A percentile compares a stretch with the other conserved stretches of the same genome.
Evolutionary conservation across 2,888 invertebrate species (phyloP).

Genomic region (Mechanitis messenoides): DNA sequence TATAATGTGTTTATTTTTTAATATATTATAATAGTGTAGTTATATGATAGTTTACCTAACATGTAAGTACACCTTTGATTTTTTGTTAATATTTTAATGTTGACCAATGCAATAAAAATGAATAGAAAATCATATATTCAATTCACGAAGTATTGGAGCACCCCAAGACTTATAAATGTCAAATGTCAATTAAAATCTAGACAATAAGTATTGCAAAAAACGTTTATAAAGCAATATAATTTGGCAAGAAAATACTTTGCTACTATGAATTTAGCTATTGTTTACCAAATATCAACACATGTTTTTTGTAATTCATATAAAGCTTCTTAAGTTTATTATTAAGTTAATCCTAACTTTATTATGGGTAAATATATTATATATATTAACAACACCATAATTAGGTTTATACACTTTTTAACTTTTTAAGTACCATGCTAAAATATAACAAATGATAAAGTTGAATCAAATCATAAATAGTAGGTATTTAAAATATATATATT

Average conservation of each 20-base stretch:
- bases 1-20: constrained; percentile 56
- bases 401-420: too few species aligned
- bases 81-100: constrained; percentile 8
- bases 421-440: too few species aligned
- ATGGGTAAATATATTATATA: too few species aligned
- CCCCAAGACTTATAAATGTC: constrained; percentile 1
- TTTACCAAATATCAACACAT: not conserved
- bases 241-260: not conserved
- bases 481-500: too few species aligned
- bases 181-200: constrained; percentile 27
- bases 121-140: not conserved
- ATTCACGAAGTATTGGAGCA: not conserved
- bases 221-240: not conserved
- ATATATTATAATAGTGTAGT: constrained; percentile 36
- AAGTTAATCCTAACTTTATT: too few species aligned
- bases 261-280: constrained; percentile 1
- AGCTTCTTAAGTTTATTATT: too few species aligned
- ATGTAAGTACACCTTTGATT: constrained; percentile 18
- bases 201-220: constrained; percentile 26
- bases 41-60: constrained; percentile 17
- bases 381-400: too few species aligned
- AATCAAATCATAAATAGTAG: too few species aligned
- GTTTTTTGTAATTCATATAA: not conserved
- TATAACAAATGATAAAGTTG: too few species aligned
- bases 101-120: constrained; percentile 2